phyloP scores from a whole-genome alignment of 2,888 invertebrate genomes.

The Pycnomerus fuliginosus region DNA sequence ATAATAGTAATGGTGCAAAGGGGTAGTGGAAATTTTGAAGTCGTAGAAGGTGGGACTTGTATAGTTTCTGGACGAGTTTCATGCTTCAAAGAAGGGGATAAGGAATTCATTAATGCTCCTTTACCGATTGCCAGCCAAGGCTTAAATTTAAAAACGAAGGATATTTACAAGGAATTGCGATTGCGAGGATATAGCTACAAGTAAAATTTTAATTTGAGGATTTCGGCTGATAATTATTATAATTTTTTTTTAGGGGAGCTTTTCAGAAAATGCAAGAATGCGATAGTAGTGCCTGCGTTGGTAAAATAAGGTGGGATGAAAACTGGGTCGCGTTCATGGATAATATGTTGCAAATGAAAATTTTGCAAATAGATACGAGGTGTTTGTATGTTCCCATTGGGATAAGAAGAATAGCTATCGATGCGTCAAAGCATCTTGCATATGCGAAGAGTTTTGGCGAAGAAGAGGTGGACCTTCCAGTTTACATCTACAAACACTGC shows the following conservation, averaged over 20 bases:
- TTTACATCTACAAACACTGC: constrained; percentile 39
- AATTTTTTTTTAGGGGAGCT: constrained; percentile 28
- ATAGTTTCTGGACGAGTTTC: not conserved
- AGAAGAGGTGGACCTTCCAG: constrained; percentile 29
- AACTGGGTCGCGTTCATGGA: constrained; percentile 90
- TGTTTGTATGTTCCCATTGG: constrained; percentile 74
- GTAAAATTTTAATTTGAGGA: constrained; percentile 8
- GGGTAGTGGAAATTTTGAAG: constrained; percentile 28
- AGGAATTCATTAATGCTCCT: not conserved
- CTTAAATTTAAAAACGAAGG: constrained; percentile 33
- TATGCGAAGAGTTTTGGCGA: constrained; percentile 49
- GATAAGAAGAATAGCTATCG: constrained; percentile 68
- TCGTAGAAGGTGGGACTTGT: not conserved
- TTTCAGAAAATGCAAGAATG: constrained; percentile 29
- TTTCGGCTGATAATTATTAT: constrained; percentile 2
- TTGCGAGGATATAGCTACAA: constrained; percentile 63
- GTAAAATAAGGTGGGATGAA: constrained; percentile 61
- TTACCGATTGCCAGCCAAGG: not conserved
- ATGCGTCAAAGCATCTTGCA: constrained; percentile 63
- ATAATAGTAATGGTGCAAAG: constrained; percentile 12
- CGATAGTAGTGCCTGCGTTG: not conserved
- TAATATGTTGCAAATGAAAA: constrained; percentile 81
- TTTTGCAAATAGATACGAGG: constrained; percentile 68
- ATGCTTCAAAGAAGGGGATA: not conserved
- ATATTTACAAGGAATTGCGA: constrained; percentile 67